These are phyloP conservation scores for Andrena dorsata DNA, from an alignment of 2,888 invertebrate species.

Conservation along the genomic window DNA sequence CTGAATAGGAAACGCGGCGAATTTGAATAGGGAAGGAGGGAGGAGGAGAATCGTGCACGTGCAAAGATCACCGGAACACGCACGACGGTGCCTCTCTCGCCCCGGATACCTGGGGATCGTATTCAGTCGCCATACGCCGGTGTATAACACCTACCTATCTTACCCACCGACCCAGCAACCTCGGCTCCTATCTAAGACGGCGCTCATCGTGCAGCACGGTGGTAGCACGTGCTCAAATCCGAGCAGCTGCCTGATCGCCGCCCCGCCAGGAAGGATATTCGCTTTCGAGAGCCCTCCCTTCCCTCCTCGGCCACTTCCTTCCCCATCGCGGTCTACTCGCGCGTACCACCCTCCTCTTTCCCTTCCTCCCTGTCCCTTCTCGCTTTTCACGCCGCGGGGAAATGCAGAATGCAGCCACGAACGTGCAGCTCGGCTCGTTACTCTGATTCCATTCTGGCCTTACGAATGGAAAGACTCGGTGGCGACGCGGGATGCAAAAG, in stretches of 20 bases:
- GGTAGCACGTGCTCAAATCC: slow-evolving; percentile 84
- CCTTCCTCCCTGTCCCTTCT: slow-evolving; percentile 54
- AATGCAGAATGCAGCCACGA: neutral
- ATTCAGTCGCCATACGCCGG: slow-evolving; percentile 47
- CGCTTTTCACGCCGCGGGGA: slow-evolving; percentile 50
- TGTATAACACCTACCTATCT: slow-evolving; percentile 64
- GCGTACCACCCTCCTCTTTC: slow-evolving; percentile 47
- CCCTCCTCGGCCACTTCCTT: slow-evolving; percentile 71
- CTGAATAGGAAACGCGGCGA: neutral
- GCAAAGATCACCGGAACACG: slow-evolving; percentile 33
- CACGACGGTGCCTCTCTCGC: slow-evolving; percentile 11
- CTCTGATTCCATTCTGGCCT: slow-evolving; percentile 32
- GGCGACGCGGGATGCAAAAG: neutral
- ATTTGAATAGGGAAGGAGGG: slow-evolving; percentile 31
- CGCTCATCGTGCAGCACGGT: slow-evolving; percentile 70
- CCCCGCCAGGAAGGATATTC: slow-evolving; percentile 81
- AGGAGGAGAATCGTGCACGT: slow-evolving; percentile 27
- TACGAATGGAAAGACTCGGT: neutral
- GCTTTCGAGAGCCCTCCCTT: slow-evolving; percentile 71
- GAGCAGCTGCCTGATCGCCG: slow-evolving; percentile 80
- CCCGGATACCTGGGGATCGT: slow-evolving; percentile 49
- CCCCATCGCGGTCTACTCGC: slow-evolving; percentile 65
- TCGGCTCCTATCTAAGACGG: slow-evolving; percentile 49
- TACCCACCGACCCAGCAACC: slow-evolving; percentile 61
- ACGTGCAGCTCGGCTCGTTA: slow-evolving; percentile 4